These are phyloP conservation scores for Meandrusa payeni DNA, from an alignment of 2,888 invertebrate genomes.

Conservation along the genomic window DNA sequence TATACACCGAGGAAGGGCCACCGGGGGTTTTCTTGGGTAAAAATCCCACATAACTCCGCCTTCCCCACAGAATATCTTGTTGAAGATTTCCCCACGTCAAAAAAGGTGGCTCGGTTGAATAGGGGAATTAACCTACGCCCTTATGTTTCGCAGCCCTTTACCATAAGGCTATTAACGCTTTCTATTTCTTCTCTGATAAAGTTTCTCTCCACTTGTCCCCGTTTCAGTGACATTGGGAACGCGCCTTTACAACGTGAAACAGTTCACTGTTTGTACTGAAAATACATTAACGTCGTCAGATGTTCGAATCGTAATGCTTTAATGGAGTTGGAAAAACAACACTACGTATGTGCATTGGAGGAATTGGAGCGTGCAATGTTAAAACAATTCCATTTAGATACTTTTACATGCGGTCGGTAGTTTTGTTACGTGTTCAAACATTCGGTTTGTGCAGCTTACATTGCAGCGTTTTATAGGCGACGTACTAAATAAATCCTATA, in stretches of 20 bases:
- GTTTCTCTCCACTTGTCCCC: no score
- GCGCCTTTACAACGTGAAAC: constrained; percentile 34
- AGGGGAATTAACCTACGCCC: no score
- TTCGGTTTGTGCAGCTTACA: constrained; percentile 17
- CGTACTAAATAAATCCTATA: constrained; percentile 20
- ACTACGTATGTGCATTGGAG: constrained; percentile 12
- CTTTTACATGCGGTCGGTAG: constrained; percentile 36
- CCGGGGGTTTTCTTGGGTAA: no score
- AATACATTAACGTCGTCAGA: constrained; percentile 63
- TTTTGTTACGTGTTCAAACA: constrained; percentile 25
- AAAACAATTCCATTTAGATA: constrained; percentile 35
- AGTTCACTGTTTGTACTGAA: constrained; percentile 60
- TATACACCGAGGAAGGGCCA: no score
- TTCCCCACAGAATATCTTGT: no score
- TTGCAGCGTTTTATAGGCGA: constrained; percentile 15
- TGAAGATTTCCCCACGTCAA: no score
- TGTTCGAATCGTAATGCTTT: constrained; percentile 60
- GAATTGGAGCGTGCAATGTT: constrained; percentile 34
- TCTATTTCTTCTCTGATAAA: no score
- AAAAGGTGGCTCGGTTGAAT: no score
- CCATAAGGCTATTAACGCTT: no score
- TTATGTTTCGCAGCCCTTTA: no score
- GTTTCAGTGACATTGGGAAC: no score
- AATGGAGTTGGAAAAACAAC: constrained; percentile 58
- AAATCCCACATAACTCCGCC: no score